Base-by-base conservation (phyloP, 2,113 vertebrate species). In the Seriola aureovittata region DNA sequence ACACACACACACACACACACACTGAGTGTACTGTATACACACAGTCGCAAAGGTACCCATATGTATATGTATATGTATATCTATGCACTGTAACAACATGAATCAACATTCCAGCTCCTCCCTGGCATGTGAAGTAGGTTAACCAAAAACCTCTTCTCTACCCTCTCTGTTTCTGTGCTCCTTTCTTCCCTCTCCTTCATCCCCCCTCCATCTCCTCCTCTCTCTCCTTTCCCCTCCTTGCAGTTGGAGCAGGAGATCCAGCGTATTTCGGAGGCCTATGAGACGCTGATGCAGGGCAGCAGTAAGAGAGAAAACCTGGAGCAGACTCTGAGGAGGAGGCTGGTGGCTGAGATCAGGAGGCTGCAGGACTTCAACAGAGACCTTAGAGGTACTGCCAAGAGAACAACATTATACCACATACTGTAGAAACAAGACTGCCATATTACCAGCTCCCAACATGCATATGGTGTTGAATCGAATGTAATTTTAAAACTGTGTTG, bases 171-270 rank as follows among this genome's bases (percentile, higher is more conserved):
- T 52, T 81, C 57, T 63, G 10, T 32, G n/a, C 64, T 76, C 48
- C 74, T 67, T 78, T 29, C 10, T 82, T 66, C 42, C 62, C 62
- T 79, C 21, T 58, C 52, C 52, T 71, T 71, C 58, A 25, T 71
- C 29, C 36, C 69, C 29, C 36, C 69, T 54, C 34, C 2, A 21
- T 55, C 63, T 19, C 46, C 65, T 9, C 19, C 12, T 42, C 38
- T 54, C 34, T 23, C 10, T 34, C 34, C 58, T 78, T 68, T n/a
- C 14, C n/a, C 65, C 71, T 21, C 1, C 42, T 81, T 64, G 46
- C 92, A 99, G 98, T 92, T 99, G 96, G 98, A 99, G 94, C 95
- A 95, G 0, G 98, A 99, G 94, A 98, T 99, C 89, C 97, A 98
- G 93, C 94, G 96, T 69, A 98, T 99, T 92, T 99, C 98, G 0